These are phyloP conservation scores for Naso thynnoides DNA, from an alignment of 2,797 vertebrate genomes.

Conservation along the genomic window DNA sequence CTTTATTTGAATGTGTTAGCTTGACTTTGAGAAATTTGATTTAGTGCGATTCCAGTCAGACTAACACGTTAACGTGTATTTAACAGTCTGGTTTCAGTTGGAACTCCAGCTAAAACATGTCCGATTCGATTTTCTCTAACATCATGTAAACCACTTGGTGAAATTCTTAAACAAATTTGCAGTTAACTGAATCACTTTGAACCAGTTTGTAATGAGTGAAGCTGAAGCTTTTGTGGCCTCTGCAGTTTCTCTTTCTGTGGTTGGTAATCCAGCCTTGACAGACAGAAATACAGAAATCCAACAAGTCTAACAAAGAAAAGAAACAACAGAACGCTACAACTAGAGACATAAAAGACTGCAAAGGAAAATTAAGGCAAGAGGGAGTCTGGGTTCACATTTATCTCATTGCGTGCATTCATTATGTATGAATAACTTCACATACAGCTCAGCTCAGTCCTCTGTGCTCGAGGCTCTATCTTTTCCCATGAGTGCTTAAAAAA, in stretches of 20 bases:
- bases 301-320: conserved; percentile 6
- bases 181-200: neutral
- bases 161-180: neutral
- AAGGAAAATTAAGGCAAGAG: neutral
- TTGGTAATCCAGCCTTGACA: neutral
- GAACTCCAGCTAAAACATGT: no score
- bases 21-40: no score
- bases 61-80: no score
- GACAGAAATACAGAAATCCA: conserved; percentile 17
- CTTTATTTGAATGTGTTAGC: no score
- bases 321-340: neutral
- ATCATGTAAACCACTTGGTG: no score
- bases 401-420: conserved; percentile 32
- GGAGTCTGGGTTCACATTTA: neutral
- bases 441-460: conserved; percentile 13
- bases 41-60: no score
- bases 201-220: neutral
- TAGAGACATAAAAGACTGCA: neutral
- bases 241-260: neutral
- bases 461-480: conserved; percentile 14
- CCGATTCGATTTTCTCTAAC: no score
- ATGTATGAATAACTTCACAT: conserved; percentile 36
- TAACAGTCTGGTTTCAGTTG: no score
- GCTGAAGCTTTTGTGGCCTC: neutral
- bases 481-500: conserved; percentile 7